Conservation (phyloP, 2,113 vertebrate species). For the Elachura formosa region DNA sequence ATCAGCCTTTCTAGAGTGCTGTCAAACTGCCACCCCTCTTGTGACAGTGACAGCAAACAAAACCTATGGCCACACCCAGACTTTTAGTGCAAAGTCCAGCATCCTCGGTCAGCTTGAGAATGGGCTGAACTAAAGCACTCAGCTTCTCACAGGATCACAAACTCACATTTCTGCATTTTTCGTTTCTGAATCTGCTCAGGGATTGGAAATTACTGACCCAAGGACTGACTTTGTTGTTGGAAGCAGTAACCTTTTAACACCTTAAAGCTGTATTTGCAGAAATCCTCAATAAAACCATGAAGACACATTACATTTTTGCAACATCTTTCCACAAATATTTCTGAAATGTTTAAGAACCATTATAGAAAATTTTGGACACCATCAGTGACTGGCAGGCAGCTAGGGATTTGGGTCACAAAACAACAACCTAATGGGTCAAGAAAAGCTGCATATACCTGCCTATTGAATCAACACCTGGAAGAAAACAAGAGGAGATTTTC, state of each 20-base stretch:
- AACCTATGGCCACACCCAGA: not conserved
- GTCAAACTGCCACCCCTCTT: not conserved
- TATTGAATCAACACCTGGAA: not conserved
- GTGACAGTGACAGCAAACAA: not conserved
- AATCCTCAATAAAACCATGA: not conserved
- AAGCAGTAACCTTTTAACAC: not conserved
- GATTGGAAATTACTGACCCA: not conserved
- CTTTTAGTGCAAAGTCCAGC: not conserved
- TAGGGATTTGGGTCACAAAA: not conserved
- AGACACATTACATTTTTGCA: not conserved
- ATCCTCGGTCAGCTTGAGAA: not conserved
- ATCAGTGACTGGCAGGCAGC: accelerated
- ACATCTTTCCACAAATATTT: not conserved
- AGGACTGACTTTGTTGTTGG: not conserved
- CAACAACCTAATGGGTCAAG: not conserved
- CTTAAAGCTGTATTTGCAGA: not conserved
- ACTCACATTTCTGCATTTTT: not conserved
- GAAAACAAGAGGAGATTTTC: not conserved
- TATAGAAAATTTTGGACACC: not conserved
- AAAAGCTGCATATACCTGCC: not conserved
- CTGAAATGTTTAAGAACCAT: not conserved
- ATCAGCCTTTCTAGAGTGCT: not conserved
- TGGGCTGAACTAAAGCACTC: not conserved
- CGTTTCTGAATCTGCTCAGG: not conserved
- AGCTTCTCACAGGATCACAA: not conserved